Percentiles rank a stretch among this genome's conserved stretches.
Conservation (phyloP, 2,113 vertebrate species). For the Tursiops truncatus region DNA sequence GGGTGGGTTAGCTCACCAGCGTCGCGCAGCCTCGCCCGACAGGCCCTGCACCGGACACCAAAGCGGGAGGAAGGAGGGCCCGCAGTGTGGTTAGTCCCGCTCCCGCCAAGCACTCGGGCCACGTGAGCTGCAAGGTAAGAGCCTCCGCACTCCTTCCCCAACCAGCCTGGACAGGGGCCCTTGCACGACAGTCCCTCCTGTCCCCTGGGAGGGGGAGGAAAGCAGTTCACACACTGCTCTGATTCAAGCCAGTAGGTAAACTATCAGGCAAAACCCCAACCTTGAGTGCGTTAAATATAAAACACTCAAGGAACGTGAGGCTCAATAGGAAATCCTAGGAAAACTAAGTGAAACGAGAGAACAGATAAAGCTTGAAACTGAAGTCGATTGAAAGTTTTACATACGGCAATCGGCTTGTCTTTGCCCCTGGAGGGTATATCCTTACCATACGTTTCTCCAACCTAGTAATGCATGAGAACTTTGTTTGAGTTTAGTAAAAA, state of each 20-base stretch:
- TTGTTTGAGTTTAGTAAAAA: slow-evolving; percentile 77
- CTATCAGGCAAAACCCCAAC: slow-evolving; percentile 33
- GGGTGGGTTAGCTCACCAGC: slow-evolving; percentile 77
- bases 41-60: slow-evolving; percentile 63
- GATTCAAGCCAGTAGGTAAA: not conserved
- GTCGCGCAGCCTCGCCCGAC: slow-evolving; percentile 42
- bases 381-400: slow-evolving; percentile 82
- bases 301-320: slow-evolving; percentile 59
- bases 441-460: slow-evolving; percentile 86
- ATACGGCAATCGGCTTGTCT: slow-evolving; percentile 87
- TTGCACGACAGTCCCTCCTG: not conserved
- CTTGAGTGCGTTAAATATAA: slow-evolving; percentile 56
- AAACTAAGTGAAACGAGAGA: slow-evolving; percentile 72
- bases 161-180: not conserved
- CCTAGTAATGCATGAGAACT: slow-evolving; percentile 86
- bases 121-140: not conserved
- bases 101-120: slow-evolving; percentile 1
- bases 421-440: slow-evolving; percentile 84
- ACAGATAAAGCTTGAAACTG: slow-evolving; percentile 82
- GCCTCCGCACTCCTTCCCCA: slow-evolving; percentile 6
- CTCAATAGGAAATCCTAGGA: slow-evolving; percentile 75
- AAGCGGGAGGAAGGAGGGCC: slow-evolving; percentile 65
- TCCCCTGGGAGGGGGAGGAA: not conserved
- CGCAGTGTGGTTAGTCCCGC: slow-evolving; percentile 76
- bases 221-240: not conserved